Percentiles rank a stretch among this genome's conserved stretches.
These are phyloP conservation scores for Muricea muricata DNA, from an alignment of 92 coral and sea anemone genomes.

Conservation along the genomic window DNA sequence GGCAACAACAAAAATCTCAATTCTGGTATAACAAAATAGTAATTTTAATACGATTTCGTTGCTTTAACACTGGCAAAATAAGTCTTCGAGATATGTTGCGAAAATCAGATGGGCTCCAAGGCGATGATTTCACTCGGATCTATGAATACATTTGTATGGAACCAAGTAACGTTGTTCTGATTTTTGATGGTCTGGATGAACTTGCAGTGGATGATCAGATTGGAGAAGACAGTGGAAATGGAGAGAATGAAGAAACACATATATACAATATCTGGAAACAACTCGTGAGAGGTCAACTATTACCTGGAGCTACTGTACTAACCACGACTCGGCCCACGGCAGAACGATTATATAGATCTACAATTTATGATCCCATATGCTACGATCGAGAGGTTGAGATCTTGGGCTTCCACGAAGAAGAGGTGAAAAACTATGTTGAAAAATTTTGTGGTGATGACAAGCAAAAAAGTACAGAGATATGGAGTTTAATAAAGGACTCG, in stretches of 20 bases:
- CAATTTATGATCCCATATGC: no score
- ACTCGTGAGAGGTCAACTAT: conserved; percentile 44
- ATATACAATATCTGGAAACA: not conserved
- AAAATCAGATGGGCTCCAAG: no score
- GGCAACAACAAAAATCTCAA: not conserved
- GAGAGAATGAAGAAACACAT: not conserved
- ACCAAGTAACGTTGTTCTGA: conserved; percentile 43
- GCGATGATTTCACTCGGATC: not conserved
- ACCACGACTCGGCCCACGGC: conserved; percentile 64
- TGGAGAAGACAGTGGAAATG: conserved; percentile 21
- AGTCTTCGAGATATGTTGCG: no score
- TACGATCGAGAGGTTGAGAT: conserved; percentile 62
- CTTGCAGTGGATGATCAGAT: conserved; percentile 3
- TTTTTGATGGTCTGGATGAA: conserved; percentile 76
- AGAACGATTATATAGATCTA: conserved; percentile 32
- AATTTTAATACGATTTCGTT: conserved; percentile 35
- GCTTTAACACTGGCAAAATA: conserved; percentile 23
- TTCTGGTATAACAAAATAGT: not conserved
- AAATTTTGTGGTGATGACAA: conserved; percentile 39
- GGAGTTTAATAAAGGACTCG: conserved; percentile 42
- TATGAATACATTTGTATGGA: conserved; percentile 43
- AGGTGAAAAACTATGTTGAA: conserved; percentile 48
- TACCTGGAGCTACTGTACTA: conserved; percentile 65
- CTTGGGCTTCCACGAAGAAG: conserved; percentile 59
- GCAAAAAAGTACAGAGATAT: not conserved